A percentile compares a stretch with the other conserved stretches of the same genome.
phyloP scores from a whole-genome alignment of 1,140 invertebrate genomes.

The Macrobrachium nipponense region DNA sequence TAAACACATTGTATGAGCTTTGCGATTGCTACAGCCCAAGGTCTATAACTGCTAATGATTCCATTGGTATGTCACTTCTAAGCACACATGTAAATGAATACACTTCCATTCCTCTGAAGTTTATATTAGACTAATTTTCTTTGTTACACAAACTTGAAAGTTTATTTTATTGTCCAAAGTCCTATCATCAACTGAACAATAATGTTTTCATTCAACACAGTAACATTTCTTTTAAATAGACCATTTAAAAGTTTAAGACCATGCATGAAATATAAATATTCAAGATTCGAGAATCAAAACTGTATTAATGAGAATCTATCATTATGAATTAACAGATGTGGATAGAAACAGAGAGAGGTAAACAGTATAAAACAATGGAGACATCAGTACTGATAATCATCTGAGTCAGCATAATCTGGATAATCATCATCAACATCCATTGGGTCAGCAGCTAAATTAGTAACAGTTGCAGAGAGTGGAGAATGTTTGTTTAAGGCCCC shows the following conservation, averaged over 20 bases:
- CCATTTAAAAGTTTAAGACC: too few relatives aligned
- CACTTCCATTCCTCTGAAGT: not conserved
- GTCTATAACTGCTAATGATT: too few relatives aligned
- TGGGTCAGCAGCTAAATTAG: slow-evolving; percentile 60
- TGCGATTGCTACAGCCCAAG: too few relatives aligned
- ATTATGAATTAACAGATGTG: slow-evolving; percentile 3
- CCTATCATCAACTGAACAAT: too few relatives aligned
- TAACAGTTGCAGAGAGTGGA: slow-evolving; percentile 52
- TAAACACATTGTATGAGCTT: too few relatives aligned
- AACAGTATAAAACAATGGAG: not conserved
- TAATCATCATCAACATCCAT: slow-evolving; percentile 67
- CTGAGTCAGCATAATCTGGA: slow-evolving; percentile 66
- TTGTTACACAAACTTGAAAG: not conserved
- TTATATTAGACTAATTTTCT: slow-evolving; percentile 14
- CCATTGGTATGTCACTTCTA: too few relatives aligned
- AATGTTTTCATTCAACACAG: too few relatives aligned
- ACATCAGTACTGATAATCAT: slow-evolving; percentile 65
- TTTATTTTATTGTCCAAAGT: too few relatives aligned
- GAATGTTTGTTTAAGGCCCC: slow-evolving; percentile 59
- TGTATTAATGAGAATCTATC: slow-evolving; percentile 11
- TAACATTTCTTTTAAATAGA: too few relatives aligned
- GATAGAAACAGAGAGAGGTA: too few relatives aligned
- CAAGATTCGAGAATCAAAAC: not conserved
- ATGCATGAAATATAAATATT: too few relatives aligned
- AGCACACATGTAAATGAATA: too few relatives aligned